Base-by-base conservation (phyloP, 2,888 invertebrate species). In the Rhopalosiphum nymphaeae region DNA sequence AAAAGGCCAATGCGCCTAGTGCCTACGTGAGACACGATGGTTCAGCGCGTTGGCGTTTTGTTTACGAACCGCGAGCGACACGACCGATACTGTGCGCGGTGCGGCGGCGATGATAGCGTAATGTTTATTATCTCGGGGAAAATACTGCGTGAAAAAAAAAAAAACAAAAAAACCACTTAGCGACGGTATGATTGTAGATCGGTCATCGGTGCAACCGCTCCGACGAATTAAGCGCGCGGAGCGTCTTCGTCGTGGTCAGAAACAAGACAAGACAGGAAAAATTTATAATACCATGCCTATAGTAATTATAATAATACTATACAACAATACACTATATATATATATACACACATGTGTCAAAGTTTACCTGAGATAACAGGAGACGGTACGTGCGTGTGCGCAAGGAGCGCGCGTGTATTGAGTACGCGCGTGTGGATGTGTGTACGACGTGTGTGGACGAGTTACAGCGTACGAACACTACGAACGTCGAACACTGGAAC, bases 321-420 rank as follows among this genome's bases (percentile, higher is more conserved):
- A 78, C 78, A 36, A 78, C 9, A 36, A 53, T 26, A 49, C 10
- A 13, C 56, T 29, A 61, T 67, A n/a, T 5, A 44, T 85, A 57
- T 4, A 25, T 13, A 1, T 11, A 78, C 44, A 53, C n/a, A 94
- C 85, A 49, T 61, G 90, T 61, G 53, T 91, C 94, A 90, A 85
- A 85, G 91, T 94, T 94, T 91, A 94, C 94, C 94, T 94, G 94
- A 91, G 91, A 94, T 87, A 86, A 91, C 61, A 85, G 61, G 21
- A 61, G 57, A 78, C 21, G 42, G 89, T n/a, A 10, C 78, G 25
- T 78, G 91, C 36, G 91, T 49, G 67, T 53, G 36, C 44, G 91
- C n/a, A 21, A 53, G 25, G 16, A 42, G 21, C 78, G 46, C 46
- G 61, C 26, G 29, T 13, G 86, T 46, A 36, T 21, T 0, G 42